Percentiles rank a stretch among this genome's conserved stretches.
phyloP scores from a whole-genome alignment of 2,888 invertebrate genomes.

The Nemotelus nigrinus region DNA sequence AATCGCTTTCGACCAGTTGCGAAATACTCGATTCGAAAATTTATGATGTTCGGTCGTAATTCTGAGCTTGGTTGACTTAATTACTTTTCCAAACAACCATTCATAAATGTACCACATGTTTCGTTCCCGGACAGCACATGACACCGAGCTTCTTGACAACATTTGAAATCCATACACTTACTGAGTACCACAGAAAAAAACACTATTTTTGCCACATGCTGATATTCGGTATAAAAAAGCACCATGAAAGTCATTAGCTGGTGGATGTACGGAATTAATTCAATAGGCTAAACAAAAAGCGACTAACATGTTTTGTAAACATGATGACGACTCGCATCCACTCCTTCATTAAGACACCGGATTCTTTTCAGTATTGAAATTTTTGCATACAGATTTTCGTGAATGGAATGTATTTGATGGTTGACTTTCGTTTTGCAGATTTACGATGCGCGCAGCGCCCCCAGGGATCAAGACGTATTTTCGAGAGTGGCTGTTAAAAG shows the following conservation, averaged over 20 bases:
- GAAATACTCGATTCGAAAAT: constrained; percentile 6
- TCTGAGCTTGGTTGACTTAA: background rate
- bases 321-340: background rate
- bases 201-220: constrained; percentile 39
- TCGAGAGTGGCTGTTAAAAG: constrained; percentile 1
- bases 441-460: constrained; percentile 1
- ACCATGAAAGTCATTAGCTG: constrained; percentile 27
- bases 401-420: background rate
- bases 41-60: background rate
- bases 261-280: constrained; percentile 20
- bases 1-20: background rate
- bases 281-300: background rate
- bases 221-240: constrained; percentile 19
- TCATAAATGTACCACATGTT: constrained; percentile 27
- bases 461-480: background rate
- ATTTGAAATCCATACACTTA: background rate
- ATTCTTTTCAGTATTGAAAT: constrained; percentile 22
- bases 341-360: background rate
- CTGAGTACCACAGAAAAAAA: constrained; percentile 22
- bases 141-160: background rate
- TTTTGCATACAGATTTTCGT: background rate
- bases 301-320: constrained; percentile 12
- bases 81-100: constrained; percentile 21
- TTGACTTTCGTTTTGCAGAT: background rate
- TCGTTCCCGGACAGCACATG: background rate